phyloP scores from a whole-genome alignment of 2,113 vertebrate species.

The Halichoeres trimaculatus region DNA sequence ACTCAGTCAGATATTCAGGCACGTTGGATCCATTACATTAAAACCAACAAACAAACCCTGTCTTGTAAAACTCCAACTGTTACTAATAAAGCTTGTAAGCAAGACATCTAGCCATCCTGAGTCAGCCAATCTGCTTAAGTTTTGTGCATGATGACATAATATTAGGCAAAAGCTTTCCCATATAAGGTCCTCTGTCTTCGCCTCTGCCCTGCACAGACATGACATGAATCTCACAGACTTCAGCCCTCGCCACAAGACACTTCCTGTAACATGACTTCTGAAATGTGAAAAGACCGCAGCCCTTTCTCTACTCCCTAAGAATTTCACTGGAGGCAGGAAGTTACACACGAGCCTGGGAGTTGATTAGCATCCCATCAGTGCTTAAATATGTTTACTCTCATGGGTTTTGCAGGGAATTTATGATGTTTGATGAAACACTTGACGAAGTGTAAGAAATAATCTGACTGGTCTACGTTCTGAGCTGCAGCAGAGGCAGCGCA shows the following conservation, averaged over 20 bases:
- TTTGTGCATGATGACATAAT: conserved; percentile 41
- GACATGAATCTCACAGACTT: conserved; percentile 59
- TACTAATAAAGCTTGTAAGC: neutral
- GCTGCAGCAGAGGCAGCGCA: neutral
- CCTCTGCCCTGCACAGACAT: conserved; percentile 43
- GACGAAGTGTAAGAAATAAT: conserved; percentile 2
- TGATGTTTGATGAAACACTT: neutral
- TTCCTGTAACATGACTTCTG: conserved; percentile 72
- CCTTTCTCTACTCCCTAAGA: conserved; percentile 36
- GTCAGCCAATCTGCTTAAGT: neutral
- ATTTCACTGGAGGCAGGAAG: conserved; percentile 55
- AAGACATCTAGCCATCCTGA: neutral
- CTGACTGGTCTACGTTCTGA: neutral
- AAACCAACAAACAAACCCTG: neutral
- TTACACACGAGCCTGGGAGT: conserved; percentile 28
- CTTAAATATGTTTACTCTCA: neutral
- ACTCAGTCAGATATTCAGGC: neutral
- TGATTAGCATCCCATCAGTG: conserved; percentile 20
- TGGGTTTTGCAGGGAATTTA: conserved; percentile 5
- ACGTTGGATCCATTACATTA: neutral
- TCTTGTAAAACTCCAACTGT: neutral
- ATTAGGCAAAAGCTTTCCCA: conserved; percentile 51
- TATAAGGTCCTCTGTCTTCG: conserved; percentile 66
- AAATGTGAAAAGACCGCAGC: conserved; percentile 53
- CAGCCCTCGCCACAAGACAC: conserved; percentile 55